Evolutionary conservation across 2,113 vertebrate genomes (phyloP).

Genomic region (Murina feae): DNA sequence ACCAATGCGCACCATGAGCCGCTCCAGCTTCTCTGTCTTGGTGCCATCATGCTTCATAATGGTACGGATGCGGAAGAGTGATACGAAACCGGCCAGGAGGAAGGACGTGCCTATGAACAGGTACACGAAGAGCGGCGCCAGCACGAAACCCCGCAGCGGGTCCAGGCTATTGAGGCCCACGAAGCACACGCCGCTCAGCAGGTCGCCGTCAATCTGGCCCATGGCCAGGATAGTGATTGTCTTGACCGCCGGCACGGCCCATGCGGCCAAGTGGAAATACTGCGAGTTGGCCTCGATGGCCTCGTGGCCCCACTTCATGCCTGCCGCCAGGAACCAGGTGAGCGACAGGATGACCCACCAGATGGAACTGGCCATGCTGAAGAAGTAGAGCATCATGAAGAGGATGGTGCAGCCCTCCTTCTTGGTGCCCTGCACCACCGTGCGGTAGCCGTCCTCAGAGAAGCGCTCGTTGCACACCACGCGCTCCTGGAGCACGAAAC

Average conservation of each 20-base stretch:
- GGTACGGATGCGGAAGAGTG: slow-evolving; percentile 96
- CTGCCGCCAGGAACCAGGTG: slow-evolving; percentile 97
- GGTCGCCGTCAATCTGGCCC: slow-evolving; percentile 95
- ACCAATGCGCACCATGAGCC: slow-evolving; percentile 96
- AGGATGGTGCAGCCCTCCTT: slow-evolving; percentile 98
- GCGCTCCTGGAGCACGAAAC: slow-evolving; percentile 93
- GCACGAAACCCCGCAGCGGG: slow-evolving; percentile 92
- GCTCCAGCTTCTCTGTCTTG: slow-evolving; percentile 97
- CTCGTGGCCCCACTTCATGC: slow-evolving; percentile 99
- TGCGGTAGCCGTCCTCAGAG: slow-evolving; percentile 89
- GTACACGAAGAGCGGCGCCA: slow-evolving; percentile 97
- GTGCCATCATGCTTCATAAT: slow-evolving; percentile 99
- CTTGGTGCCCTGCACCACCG: slow-evolving; percentile 96
- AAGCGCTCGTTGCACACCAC: slow-evolving; percentile 95
- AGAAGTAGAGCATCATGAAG: slow-evolving; percentile 99
- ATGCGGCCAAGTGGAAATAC: slow-evolving; percentile 97
- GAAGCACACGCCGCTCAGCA: slow-evolving; percentile 95
- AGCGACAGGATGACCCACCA: slow-evolving; percentile 99
- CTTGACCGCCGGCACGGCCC: slow-evolving; percentile 96
- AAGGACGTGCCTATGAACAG: slow-evolving; percentile 98
- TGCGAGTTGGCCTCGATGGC: slow-evolving; percentile 98
- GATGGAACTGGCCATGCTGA: slow-evolving; percentile 98
- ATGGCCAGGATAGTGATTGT: slow-evolving; percentile 98
- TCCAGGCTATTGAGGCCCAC: slow-evolving; percentile 94
- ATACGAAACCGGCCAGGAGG: slow-evolving; percentile 95